A percentile compares a stretch with the other conserved stretches of the same genome.
Evolutionary conservation across 2,888 invertebrate species (phyloP).

Genomic region (Tuberolachnus salignus): DNA sequence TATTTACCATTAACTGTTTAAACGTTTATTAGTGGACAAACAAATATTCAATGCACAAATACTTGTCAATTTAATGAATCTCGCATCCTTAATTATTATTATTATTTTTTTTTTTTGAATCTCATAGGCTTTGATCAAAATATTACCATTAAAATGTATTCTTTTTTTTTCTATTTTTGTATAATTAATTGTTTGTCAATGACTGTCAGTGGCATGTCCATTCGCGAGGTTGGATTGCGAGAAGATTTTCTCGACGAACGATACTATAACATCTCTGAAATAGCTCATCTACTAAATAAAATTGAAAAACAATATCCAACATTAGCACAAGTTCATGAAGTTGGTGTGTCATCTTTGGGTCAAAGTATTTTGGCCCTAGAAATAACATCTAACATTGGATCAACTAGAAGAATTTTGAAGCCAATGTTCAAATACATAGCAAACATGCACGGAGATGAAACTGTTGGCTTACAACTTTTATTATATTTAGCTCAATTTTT

Average conservation of each 20-base stretch:
- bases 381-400: slow-evolving; percentile 72
- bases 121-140: neutral
- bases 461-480: slow-evolving; percentile 82
- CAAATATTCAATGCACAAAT: neutral
- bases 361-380: slow-evolving; percentile 82
- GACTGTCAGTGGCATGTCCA: neutral
- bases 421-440: slow-evolving; percentile 94
- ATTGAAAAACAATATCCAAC: slow-evolving; percentile 72
- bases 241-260: slow-evolving; percentile 59
- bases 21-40: neutral
- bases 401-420: slow-evolving; percentile 68
- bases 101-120: neutral
- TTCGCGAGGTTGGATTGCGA: slow-evolving; percentile 31
- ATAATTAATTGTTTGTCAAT: neutral
- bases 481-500: slow-evolving; percentile 85
- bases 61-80: slow-evolving; percentile 14
- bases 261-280: slow-evolving; percentile 72
- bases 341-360: slow-evolving; percentile 84
- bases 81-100: slow-evolving; percentile 21
- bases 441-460: slow-evolving; percentile 97
- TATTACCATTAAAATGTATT: slow-evolving; percentile 39
- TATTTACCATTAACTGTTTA: neutral
- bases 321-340: slow-evolving; percentile 73
- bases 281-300: slow-evolving; percentile 70
- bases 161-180: slow-evolving; percentile 15